A percentile compares a stretch with the other conserved stretches of the same genome.
Conservation (phyloP, 1,140 invertebrate genomes). For the Platyura marginata region DNA sequence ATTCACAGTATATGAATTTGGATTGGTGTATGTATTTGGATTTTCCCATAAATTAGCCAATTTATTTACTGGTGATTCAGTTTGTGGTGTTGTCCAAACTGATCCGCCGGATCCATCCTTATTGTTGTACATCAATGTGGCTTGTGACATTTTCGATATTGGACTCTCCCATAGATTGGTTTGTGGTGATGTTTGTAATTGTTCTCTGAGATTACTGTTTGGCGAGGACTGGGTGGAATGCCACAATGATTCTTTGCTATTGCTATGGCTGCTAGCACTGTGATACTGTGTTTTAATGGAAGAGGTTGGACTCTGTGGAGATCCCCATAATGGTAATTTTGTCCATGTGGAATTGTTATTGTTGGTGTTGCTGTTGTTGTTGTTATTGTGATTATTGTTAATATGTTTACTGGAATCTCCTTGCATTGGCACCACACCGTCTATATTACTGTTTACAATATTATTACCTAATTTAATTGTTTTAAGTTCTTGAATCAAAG, state of each 20-base stretch:
- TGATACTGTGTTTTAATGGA: conserved; percentile 4
- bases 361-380: conserved; percentile 6
- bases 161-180: conserved; percentile 3
- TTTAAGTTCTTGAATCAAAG: not conserved
- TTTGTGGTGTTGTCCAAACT: not conserved
- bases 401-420: conserved; percentile 7
- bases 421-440: not conserved
- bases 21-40: not conserved
- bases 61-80: not conserved
- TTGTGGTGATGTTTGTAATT: conserved; percentile 3
- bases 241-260: conserved; percentile 20
- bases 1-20: not conserved
- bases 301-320: conserved; percentile 13
- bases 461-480: not conserved
- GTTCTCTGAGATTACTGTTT: conserved; percentile 13
- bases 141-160: conserved; percentile 1
- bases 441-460: not conserved
- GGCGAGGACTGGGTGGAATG: conserved; percentile 15
- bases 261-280: conserved; percentile 7
- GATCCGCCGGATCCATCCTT: conserved; percentile 1
- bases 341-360: conserved; percentile 10
- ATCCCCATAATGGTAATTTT: conserved; percentile 1
- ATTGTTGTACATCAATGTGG: not conserved
- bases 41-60: not conserved
- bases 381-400: not conserved